Percentiles rank a stretch among this genome's conserved stretches.
These are phyloP conservation scores for Galeopterus variegatus DNA, from an alignment of 2,113 vertebrate genomes.

Conservation along the genomic window DNA sequence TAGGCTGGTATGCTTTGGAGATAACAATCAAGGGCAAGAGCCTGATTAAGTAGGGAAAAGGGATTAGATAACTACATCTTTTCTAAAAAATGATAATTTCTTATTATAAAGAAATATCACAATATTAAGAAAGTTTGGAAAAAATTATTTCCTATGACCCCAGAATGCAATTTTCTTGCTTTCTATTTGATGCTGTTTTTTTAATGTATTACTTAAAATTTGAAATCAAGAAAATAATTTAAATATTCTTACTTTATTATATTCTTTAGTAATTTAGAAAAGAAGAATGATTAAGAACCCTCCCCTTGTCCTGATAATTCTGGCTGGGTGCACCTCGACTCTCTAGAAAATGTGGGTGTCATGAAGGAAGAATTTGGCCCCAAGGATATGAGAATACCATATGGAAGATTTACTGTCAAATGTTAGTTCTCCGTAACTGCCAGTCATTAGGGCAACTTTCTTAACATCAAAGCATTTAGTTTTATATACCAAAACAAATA, in stretches of 20 bases:
- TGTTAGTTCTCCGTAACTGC: constrained; percentile 54
- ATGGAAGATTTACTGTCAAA: constrained; percentile 39
- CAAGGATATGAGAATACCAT: not conserved
- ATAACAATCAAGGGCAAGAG: not conserved
- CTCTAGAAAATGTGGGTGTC: not conserved
- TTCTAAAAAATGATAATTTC: not conserved
- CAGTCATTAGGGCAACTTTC: constrained; percentile 68
- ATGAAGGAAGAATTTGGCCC: constrained; percentile 39
- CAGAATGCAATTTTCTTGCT: not conserved
- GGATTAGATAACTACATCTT: not conserved
- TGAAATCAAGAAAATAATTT: not conserved
- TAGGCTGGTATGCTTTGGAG: not conserved
- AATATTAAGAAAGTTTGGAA: not conserved
- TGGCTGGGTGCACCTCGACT: not conserved
- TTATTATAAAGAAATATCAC: constrained; percentile 41
- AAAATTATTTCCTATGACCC: not conserved
- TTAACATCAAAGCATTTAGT: constrained; percentile 66
- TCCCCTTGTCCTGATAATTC: not conserved
- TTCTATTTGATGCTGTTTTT: not conserved
- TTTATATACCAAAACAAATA: constrained; percentile 58
- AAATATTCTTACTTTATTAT: not conserved
- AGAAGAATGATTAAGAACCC: not conserved
- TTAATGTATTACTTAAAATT: not conserved
- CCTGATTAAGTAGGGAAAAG: not conserved
- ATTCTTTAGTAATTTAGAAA: constrained; percentile 19